These are phyloP conservation scores for Oscheius sp. DNA, from an alignment of 2,888 invertebrate species.

Conservation along the genomic window DNA sequence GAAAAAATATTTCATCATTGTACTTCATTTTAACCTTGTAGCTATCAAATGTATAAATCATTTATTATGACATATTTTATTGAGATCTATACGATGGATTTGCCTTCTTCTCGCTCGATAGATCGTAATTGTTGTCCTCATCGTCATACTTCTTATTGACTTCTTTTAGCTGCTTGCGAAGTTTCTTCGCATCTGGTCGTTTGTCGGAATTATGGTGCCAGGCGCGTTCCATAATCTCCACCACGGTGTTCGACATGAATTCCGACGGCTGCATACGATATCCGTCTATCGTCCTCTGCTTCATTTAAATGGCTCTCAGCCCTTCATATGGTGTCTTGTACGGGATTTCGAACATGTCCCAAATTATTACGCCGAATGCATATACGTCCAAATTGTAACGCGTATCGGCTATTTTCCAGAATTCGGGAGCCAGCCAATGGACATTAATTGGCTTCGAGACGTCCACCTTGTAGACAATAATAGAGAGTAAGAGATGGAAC, in stretches of 20 bases:
- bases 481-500: no score
- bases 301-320: conserved; percentile 58
- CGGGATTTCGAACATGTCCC: conserved; percentile 63
- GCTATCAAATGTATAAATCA: no score
- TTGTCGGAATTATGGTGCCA: conserved; percentile 54
- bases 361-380: conserved; percentile 59
- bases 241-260: conserved; percentile 54
- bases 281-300: conserved; percentile 54
- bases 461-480: conserved; percentile 53
- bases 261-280: conserved; percentile 55
- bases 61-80: no score
- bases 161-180: conserved; percentile 48
- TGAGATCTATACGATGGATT: no score
- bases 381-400: conserved; percentile 60
- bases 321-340: conserved; percentile 58
- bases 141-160: conserved; percentile 30
- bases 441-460: conserved; percentile 60
- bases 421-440: conserved; percentile 66
- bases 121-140: no score
- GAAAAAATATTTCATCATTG: no score
- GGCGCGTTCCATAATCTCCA: conserved; percentile 42
- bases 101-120: no score
- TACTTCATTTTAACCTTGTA: no score
- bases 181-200: conserved; percentile 50
- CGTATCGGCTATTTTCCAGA: conserved; percentile 61